Evolutionary conservation across 2,113 vertebrate species (phyloP), one percentile per base, ranked within the genome.

Genomic region (Microtus pennsylvanicus): DNA sequence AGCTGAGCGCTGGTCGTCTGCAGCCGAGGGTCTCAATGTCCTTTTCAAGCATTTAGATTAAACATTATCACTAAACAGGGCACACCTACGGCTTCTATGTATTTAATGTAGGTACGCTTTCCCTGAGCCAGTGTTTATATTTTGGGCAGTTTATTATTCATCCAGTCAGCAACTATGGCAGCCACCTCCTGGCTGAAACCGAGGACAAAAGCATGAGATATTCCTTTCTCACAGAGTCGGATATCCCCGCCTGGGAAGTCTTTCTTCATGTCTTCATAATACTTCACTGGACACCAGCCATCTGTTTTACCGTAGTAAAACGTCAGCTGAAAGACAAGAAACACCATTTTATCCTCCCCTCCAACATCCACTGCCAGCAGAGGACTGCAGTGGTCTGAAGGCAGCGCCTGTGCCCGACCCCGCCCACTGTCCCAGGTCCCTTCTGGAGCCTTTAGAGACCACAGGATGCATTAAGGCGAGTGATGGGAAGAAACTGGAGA

Each of bases 261-360:
- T 97, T 97, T 98, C 96, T 99, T 99, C 91, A 99, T 99, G 95
- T 99, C 99, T 22, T 99, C 98, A 7, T 99, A 99, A 96, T 99
- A 99, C 55, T 98, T 95, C 65, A 98, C 97, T 2, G 99, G 99
- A 91, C 99, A 99, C 99, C 99, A 99, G 82, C 87, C 87, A 97
- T 99, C 99, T 67, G 89, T 92, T 2, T 98, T 97, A 47, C 99
- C 99, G 28, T 99, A 99, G 96, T 99, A 99, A 98, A 99, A 99
- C 0, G 67, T 33, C 30, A 69, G 99, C 99, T 99, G 94, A 72
- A 98, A 98, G 93, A 67, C 55, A 98, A 96, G 17, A 94, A 94
- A 35, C 13, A 11, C 28, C 92, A 10, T 28, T n/a, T 83, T n/a
- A 82, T 61, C 12, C 1, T 81, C 65, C 5, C 35, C 21, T 38